Conservation (phyloP, 2,888 invertebrate species). For the Cacoxenus indagator region DNA sequence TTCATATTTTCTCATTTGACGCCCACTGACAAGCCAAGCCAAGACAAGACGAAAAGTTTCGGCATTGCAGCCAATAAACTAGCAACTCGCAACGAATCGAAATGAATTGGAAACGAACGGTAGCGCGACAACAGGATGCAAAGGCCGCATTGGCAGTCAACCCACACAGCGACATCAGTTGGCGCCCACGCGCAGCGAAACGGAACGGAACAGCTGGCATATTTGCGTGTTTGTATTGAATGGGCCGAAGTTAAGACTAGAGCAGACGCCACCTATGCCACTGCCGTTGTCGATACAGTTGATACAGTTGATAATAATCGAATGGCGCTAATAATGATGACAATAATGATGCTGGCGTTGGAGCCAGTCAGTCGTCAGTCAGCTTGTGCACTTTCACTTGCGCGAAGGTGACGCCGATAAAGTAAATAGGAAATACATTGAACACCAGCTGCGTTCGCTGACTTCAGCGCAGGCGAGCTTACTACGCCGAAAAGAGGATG, state of each 20-base stretch:
- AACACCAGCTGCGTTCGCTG: not conserved
- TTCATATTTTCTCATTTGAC: conserved; percentile 10
- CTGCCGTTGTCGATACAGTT: not conserved
- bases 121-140: not conserved
- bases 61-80: not conserved
- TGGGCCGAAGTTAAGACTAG: not conserved
- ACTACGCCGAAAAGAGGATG: not conserved
- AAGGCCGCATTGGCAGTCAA: not conserved
- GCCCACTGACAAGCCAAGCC: too few species aligned
- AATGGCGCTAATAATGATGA: not conserved
- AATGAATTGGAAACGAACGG: not conserved
- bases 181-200: conserved; percentile 1
- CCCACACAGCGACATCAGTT: not conserved
- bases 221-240: too few species aligned
- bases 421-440: conserved; percentile 5
- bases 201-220: not conserved
- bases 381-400: not conserved
- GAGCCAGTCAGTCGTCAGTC: not conserved
- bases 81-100: not conserved
- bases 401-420: not conserved
- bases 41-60: not conserved
- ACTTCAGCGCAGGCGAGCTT: not conserved
- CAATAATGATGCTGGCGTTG: not conserved
- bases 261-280: not conserved
- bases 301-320: not conserved